Percentiles rank a stretch among this genome's conserved stretches.
Evolutionary conservation across 2,797 vertebrate species (phyloP).

Genomic region (Falco cherrug): DNA sequence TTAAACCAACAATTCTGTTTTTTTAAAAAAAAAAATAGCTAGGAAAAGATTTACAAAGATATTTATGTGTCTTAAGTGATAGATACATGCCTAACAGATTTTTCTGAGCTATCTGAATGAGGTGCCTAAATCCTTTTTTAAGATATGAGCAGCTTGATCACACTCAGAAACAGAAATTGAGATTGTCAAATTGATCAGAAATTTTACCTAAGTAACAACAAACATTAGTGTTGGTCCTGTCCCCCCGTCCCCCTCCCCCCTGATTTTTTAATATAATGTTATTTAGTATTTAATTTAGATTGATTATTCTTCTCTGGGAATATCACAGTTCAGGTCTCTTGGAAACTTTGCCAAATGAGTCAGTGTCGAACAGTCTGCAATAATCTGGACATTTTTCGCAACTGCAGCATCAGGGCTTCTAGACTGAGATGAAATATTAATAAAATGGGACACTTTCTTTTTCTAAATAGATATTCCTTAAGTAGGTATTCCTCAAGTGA

Average conservation of each 20-base stretch:
- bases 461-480: not conserved
- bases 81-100: not conserved
- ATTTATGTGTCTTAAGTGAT: not conserved
- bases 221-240: accelerated
- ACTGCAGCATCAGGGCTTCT: not conserved
- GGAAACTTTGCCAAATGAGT: not conserved
- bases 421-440: not conserved
- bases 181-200: not conserved
- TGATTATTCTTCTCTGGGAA: not conserved
- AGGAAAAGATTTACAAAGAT: not conserved
- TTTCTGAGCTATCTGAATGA: not conserved
- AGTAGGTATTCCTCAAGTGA: not conserved
- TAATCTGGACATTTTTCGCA: not conserved
- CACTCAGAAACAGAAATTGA: not conserved
- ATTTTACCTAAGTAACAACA: not conserved
- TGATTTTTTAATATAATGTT: not conserved
- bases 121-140: not conserved
- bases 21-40: not conserved
- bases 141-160: not conserved
- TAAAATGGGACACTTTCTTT: not conserved
- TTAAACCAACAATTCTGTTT: not conserved
- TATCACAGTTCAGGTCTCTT: not conserved
- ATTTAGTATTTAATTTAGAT: not conserved
- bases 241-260: too few species aligned
- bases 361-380: not conserved